Base-by-base conservation (phyloP, 2,113 vertebrate genomes). In the Lamprologus sp. region DNA sequence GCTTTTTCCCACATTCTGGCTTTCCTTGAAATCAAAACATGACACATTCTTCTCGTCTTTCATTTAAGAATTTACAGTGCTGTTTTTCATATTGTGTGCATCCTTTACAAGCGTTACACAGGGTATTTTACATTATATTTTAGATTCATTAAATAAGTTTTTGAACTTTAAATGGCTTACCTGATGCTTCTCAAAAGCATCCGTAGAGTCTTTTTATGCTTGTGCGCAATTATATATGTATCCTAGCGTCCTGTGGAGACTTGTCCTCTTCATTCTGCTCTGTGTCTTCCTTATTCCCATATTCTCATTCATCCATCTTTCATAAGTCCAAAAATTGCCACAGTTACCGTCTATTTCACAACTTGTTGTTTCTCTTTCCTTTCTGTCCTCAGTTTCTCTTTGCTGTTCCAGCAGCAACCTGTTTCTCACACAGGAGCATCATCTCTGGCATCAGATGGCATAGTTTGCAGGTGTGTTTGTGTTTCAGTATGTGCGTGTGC, bases 101-200 rank as follows among this genome's bases (percentile, higher is more conserved):
- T 33, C 73, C 15, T 77, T 49, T 5, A 19, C 42, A 77, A 31
- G 42, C 1, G 10, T 75, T 28, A 77, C 14, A 49, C 45, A 3
- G 26, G 9, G 47, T 11, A 77, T 77, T 51, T 77, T 49, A 51
- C 45, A 51, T 49, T 8, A 5, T 12, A 19, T 40, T 80, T 54
- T 31, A 0, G 3, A 47, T 47, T 7, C 0, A 65, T 10, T 5
- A 8, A 37, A 8, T 23, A 53, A 0, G 2, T 7, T 37, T 56
- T 21, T 37, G n/a, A 56, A 53, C 3, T 87, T 81, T 6, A 45
- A 58, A 47, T 12, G 7, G 1, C 92, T 91, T 84, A 95, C 94
- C 93, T 90, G 85, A 35, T 53, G 84, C 75, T 84, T 81, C 81
- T 14, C 6, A 42, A 63, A 81, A 58, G 84, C 84, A 68, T 40